phyloP scores from a whole-genome alignment of 2,888 invertebrate species.

The Pseudococcus viburni region DNA sequence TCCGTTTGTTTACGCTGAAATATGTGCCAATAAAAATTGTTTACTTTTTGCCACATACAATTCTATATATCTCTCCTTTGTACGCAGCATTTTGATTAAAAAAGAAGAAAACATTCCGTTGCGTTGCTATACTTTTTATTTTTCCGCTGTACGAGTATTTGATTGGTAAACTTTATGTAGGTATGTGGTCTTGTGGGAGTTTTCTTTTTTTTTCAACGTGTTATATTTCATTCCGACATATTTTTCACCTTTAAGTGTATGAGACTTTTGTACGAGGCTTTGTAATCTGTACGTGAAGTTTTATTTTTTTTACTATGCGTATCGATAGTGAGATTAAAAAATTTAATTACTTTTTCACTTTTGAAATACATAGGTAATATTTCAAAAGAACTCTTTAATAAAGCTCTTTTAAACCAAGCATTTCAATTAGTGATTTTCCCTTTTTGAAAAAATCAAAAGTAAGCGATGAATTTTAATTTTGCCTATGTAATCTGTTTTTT shows the following conservation, averaged over 20 bases:
- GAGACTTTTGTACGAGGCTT: too few relatives aligned
- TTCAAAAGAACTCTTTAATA: background rate
- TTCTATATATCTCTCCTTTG: conserved; percentile 18
- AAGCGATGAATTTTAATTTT: background rate
- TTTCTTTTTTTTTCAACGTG: background rate
- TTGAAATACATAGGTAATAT: background rate
- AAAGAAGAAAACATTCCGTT: background rate
- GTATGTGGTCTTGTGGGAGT: background rate
- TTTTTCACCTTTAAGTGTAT: too few relatives aligned
- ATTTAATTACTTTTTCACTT: background rate
- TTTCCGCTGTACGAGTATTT: background rate
- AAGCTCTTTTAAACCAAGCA: background rate
- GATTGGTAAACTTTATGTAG: conserved; percentile 35
- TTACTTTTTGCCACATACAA: conserved; percentile 31
- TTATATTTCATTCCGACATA: too few relatives aligned
- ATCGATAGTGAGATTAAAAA: background rate
- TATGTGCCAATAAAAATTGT: conserved; percentile 57
- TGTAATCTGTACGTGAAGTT: too few relatives aligned
- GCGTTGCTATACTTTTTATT: background rate
- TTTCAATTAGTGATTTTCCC: conserved; percentile 13
- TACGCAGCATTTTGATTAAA: conserved; percentile 42
- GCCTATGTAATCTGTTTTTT: background rate
- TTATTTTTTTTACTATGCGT: background rate
- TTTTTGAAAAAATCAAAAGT: background rate
- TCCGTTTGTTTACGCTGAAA: conserved; percentile 50